Percentiles rank a stretch among this genome's conserved stretches.
Conservation (phyloP, 2,797 vertebrate genomes). For the Selene dorsalis region DNA sequence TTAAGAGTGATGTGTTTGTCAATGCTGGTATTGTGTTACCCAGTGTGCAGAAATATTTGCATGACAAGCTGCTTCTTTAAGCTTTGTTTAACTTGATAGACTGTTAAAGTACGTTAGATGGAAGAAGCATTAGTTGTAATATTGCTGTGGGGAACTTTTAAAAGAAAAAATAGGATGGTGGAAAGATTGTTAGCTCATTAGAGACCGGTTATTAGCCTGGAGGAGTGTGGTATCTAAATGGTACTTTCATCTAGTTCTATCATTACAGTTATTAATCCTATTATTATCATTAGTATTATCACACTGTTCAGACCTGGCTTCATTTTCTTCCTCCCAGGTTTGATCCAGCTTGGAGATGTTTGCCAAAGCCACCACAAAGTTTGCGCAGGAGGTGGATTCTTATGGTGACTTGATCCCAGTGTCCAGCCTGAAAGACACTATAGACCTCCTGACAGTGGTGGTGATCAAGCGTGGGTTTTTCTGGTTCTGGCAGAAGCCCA, state of each 20-base stretch:
- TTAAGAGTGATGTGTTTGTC: neutral
- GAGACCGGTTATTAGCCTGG: neutral
- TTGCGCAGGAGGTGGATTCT: constrained; percentile 89
- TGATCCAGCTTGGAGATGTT: constrained; percentile 86
- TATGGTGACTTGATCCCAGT: constrained; percentile 89
- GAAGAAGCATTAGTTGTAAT: neutral
- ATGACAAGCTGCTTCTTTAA: too few relatives aligned
- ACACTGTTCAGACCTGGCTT: neutral
- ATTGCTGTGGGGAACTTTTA: neutral
- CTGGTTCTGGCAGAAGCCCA: constrained; percentile 94
- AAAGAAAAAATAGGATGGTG: neutral
- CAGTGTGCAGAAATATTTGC: too few relatives aligned
- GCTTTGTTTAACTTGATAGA: neutral
- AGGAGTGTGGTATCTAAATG: too few relatives aligned
- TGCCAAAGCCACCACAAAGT: constrained; percentile 90
- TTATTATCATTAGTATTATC: neutral
- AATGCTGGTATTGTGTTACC: constrained; percentile 2
- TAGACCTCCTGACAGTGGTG: constrained; percentile 87
- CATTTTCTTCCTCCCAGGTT: constrained; percentile 1
- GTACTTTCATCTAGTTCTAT: too few relatives aligned
- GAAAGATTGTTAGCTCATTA: neutral
- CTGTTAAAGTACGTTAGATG: too few relatives aligned
- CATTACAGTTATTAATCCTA: too few relatives aligned
- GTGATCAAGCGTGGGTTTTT: constrained; percentile 85
- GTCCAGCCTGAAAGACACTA: constrained; percentile 86